Conservation (phyloP, 2,797 vertebrate species). For the Pantherophis alleghaniensis region DNA sequence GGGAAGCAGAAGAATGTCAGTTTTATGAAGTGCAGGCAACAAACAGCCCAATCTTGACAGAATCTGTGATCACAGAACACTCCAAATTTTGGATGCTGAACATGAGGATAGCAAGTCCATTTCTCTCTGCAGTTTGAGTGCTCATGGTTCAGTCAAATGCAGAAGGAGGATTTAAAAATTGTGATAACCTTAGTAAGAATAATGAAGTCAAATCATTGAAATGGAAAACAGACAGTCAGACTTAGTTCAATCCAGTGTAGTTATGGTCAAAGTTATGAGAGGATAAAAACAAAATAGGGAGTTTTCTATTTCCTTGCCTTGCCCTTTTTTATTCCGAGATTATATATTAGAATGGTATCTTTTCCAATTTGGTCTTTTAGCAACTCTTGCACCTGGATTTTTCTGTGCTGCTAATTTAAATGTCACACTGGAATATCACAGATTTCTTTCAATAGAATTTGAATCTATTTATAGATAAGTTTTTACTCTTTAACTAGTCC, state of each 20-base stretch:
- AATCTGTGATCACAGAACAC: neutral
- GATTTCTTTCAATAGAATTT: neutral
- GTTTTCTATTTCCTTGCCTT: neutral
- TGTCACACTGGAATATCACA: neutral
- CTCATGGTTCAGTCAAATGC: neutral
- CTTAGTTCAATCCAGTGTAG: neutral
- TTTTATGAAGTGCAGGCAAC: neutral
- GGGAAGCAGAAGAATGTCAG: neutral
- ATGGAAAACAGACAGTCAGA: neutral
- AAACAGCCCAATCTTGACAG: neutral
- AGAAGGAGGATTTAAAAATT: neutral
- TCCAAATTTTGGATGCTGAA: neutral
- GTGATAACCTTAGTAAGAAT: neutral
- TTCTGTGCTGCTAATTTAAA: neutral
- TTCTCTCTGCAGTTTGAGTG: neutral
- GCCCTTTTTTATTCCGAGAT: neutral
- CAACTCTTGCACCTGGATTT: neutral
- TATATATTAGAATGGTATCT: neutral
- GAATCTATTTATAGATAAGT: neutral
- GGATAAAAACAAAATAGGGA: neutral
- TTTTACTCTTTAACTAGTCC: conserved; percentile 11
- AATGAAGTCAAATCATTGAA: neutral
- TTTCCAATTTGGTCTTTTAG: neutral
- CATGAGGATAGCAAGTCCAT: neutral
- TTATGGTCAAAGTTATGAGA: neutral